Percentiles rank a stretch among this genome's conserved stretches.
phyloP scores from a whole-genome alignment of 2,888 invertebrate genomes.

The Drosophila antonietae region DNA sequence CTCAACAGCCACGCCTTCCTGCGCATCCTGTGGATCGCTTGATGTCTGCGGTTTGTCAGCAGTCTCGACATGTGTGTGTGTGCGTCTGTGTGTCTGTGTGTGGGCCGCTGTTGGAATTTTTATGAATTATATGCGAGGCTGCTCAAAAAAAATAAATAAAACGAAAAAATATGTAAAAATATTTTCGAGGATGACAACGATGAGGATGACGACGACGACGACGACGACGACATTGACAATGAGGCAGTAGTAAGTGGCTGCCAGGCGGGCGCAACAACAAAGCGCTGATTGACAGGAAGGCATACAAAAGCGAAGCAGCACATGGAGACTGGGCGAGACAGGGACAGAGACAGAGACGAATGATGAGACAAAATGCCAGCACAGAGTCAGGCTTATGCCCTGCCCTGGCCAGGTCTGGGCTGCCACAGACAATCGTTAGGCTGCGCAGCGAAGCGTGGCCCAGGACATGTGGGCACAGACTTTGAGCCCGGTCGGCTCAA shows the following conservation, averaged over 20 bases:
- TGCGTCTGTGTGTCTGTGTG: slow-evolving; percentile 19
- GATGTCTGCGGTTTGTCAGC: slow-evolving; percentile 71
- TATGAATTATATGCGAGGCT: slow-evolving; percentile 68
- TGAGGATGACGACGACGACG: slow-evolving; percentile 25
- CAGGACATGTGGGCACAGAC: slow-evolving; percentile 65
- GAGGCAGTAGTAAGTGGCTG: slow-evolving; percentile 75
- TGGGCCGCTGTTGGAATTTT: slow-evolving; percentile 61
- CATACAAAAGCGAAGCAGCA: slow-evolving; percentile 44
- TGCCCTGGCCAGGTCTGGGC: neutral
- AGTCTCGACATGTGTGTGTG: slow-evolving; percentile 50
- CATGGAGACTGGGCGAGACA: neutral
- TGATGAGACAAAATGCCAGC: slow-evolving; percentile 34
- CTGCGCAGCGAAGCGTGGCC: slow-evolving; percentile 69
- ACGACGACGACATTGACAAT: slow-evolving; percentile 69
- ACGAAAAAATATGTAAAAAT: slow-evolving; percentile 64
- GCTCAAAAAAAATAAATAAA: slow-evolving; percentile 22
- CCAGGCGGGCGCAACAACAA: slow-evolving; percentile 62
- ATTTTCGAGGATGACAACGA: slow-evolving; percentile 42
- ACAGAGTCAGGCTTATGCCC: slow-evolving; percentile 5
- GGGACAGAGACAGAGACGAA: slow-evolving; percentile 7
- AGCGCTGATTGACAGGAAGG: slow-evolving; percentile 75
- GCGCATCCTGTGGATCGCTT: slow-evolving; percentile 62
- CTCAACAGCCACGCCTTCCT: slow-evolving; percentile 30
- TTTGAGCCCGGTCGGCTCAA: slow-evolving; percentile 32
- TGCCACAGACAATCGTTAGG: slow-evolving; percentile 64